Base-by-base conservation (phyloP, 2,888 invertebrate species). In the Drosophila limbata region DNA sequence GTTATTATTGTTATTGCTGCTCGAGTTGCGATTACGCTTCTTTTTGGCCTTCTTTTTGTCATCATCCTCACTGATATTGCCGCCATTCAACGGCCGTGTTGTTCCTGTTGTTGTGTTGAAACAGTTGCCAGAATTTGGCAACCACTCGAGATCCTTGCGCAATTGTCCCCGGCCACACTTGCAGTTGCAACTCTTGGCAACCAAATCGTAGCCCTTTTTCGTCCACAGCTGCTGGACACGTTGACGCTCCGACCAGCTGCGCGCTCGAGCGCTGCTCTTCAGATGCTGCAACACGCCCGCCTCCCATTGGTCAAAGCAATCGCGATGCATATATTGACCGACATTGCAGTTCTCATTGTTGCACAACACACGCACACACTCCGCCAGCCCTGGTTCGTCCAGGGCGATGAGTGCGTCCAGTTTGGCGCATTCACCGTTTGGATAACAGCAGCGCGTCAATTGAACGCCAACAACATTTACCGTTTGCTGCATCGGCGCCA, bases 171-270 rank as follows among this genome's bases (percentile, higher is more conserved):
- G 94, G 3, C 97, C 97, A 93, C 98, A 98, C 76, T 96, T 96
- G 93, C 99, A 99, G 42, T 96, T 96, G 93, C 98, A 99, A 8
- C 97, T 98, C 90, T 98, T 98, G 93, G 96, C 98, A 8, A 98
- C 98, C 92, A 98, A 93, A 93, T 99, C 98, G 93, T 98, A 98
- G 59, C 98, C 98, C 93, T 98, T 98, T 93, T 98, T 98, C 63
- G 98, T 98, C 99, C 99, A 99, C 67, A 99, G 93, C 93, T 98
- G 98, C 93, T 98, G 98, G 87, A 96, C 95, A 31, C 98, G 95
- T 92, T 98, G 98, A 66, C 98, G 95, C 92, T 98, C 98, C 39
- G 98, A 98, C 98, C 98, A 98, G 79, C 97, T 97, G 21, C 98
- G 94, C 4, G 98, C 98, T 37, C 98, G 94, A 53, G 98, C 98